Evolutionary conservation across 2,888 invertebrate genomes (phyloP).

Genomic region (Heliconius sara): DNA sequence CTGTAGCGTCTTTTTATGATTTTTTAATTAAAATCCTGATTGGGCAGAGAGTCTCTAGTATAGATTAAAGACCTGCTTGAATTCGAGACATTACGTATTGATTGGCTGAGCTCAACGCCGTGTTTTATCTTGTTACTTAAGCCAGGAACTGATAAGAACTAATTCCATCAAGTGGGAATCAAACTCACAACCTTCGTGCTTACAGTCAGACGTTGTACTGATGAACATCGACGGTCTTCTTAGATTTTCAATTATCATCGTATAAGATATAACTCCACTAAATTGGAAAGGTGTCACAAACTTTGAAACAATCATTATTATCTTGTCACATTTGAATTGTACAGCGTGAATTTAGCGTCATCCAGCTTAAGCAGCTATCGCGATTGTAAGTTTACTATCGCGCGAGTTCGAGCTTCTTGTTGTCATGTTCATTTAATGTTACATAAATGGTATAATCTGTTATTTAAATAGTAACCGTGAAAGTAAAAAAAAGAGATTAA

Average conservation of each 20-base stretch:
- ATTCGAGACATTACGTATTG: not conserved
- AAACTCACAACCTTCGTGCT: not conserved
- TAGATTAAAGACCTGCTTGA: not conserved
- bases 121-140: not conserved
- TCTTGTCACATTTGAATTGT: conserved; percentile 15
- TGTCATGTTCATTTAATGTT: conserved; percentile 12
- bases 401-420: conserved; percentile 13
- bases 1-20: no score
- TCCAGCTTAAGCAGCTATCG: conserved; percentile 36
- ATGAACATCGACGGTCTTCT: not conserved
- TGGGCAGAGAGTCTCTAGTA: no score
- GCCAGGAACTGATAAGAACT: not conserved
- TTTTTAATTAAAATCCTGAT: no score
- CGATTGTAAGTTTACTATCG: conserved; percentile 26
- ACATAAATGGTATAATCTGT: not conserved
- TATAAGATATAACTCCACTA: not conserved
- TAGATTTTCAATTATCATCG: not conserved
- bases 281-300: conserved; percentile 14
- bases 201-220: not conserved
- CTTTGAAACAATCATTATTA: conserved; percentile 9
- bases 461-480: no score
- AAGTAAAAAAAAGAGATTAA: no score
- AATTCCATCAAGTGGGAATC: not conserved
- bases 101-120: not conserved
- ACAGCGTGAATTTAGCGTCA: conserved; percentile 30